Conservation (phyloP, 2,113 vertebrate species). For the Esox niger region DNA sequence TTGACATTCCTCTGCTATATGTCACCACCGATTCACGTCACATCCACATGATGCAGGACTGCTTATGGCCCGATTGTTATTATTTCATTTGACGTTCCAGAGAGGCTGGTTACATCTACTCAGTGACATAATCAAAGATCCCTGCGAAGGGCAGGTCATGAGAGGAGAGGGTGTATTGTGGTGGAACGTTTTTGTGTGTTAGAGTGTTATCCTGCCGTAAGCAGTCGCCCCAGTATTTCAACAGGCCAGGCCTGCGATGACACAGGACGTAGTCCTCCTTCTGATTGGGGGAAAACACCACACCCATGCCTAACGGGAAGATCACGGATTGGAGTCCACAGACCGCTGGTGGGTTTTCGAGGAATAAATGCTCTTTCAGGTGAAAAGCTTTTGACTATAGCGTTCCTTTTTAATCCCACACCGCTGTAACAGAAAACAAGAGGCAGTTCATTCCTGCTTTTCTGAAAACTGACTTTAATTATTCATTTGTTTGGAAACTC, state of each 20-base stretch:
- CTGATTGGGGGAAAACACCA: neutral
- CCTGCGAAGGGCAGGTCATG: too few relatives aligned
- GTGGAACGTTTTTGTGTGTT: neutral
- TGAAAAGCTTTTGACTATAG: constrained; percentile 5
- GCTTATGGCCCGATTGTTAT: constrained; percentile 10
- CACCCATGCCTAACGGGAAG: neutral
- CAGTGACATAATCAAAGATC: neutral
- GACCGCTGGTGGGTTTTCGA: constrained; percentile 21
- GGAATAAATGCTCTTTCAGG: constrained; percentile 31
- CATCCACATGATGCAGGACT: constrained; percentile 19
- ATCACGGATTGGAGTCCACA: constrained; percentile 26
- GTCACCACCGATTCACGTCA: constrained; percentile 18
- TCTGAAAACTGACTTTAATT: constrained; percentile 61
- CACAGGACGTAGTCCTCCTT: neutral
- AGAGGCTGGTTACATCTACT: neutral
- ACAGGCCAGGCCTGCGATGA: neutral
- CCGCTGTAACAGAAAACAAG: neutral
- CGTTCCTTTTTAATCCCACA: too few relatives aligned
- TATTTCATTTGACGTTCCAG: neutral
- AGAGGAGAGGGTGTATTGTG: neutral
- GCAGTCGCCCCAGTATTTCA: neutral
- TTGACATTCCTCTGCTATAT: constrained; percentile 23
- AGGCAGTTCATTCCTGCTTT: constrained; percentile 41
- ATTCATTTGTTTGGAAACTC: constrained; percentile 64
- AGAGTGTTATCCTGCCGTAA: neutral